These are phyloP conservation scores for Rhineura floridana DNA, from an alignment of 2,113 vertebrate genomes.

Conservation along the genomic window DNA sequence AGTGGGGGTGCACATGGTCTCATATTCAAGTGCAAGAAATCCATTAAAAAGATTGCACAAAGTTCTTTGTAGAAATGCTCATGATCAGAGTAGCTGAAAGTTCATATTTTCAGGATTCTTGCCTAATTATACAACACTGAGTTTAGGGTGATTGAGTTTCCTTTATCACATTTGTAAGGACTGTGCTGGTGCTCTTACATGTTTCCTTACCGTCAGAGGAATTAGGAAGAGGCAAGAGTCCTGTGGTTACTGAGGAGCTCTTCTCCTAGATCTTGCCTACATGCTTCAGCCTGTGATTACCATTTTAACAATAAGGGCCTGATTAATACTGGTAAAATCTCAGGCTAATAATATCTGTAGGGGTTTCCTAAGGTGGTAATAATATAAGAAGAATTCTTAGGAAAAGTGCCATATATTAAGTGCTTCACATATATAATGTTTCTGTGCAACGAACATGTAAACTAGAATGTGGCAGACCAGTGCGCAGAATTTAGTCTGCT, in stretches of 20 bases:
- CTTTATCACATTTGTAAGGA: neutral
- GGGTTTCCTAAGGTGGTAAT: neutral
- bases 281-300: neutral
- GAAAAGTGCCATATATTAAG: neutral
- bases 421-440: neutral
- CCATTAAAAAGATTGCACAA: neutral
- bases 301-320: neutral
- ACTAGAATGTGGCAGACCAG: neutral
- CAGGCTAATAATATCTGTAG: neutral
- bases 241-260: neutral
- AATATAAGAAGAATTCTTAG: neutral
- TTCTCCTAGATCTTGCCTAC: neutral
- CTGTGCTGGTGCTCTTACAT: neutral
- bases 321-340: neutral
- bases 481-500: neutral
- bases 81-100: neutral
- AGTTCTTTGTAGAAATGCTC: neutral
- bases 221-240: neutral
- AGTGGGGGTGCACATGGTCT: neutral
- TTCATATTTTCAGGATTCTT: neutral
- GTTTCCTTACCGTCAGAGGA: neutral
- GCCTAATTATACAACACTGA: neutral
- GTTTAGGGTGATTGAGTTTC: neutral
- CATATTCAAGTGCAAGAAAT: neutral
- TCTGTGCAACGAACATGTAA: neutral